A percentile compares a stretch with the other conserved stretches of the same genome.
Conservation (phyloP, 2,888 invertebrate genomes). For the Lithodes maja region DNA sequence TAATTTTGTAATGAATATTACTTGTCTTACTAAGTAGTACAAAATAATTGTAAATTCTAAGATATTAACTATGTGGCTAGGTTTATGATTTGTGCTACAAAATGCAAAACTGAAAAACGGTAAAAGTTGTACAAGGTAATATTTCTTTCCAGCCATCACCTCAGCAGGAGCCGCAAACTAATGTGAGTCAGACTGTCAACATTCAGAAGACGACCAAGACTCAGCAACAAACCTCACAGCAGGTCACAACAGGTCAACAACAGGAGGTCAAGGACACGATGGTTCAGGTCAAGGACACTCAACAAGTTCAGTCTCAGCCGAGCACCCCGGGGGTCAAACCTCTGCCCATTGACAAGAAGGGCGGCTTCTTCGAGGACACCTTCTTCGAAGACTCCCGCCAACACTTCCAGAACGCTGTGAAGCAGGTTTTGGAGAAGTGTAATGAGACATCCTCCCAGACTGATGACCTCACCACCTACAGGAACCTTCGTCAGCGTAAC, state of each 20-base stretch:
- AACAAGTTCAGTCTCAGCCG: too few species aligned
- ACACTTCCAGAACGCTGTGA: slow-evolving; percentile 56
- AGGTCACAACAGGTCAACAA: not conserved
- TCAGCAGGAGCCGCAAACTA: not conserved
- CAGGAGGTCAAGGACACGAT: slow-evolving; percentile 6
- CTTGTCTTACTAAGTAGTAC: too few species aligned
- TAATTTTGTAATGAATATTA: too few species aligned
- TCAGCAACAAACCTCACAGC: not conserved
- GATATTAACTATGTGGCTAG: too few species aligned
- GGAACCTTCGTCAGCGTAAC: slow-evolving; percentile 54
- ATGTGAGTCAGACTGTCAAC: not conserved
- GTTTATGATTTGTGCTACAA: too few species aligned
- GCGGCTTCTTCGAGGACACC: slow-evolving; percentile 65
- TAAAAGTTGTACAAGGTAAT: not conserved
- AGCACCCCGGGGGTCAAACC: slow-evolving; percentile 7
- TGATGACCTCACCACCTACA: slow-evolving; percentile 62
- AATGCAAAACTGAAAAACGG: too few species aligned
- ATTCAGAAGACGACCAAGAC: not conserved
- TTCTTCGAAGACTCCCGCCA: slow-evolving; percentile 62
- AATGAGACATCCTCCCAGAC: slow-evolving; percentile 29
- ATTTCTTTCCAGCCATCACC: not conserved
- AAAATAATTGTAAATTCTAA: too few species aligned
- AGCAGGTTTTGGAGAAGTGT: slow-evolving; percentile 42
- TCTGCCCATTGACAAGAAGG: slow-evolving; percentile 31
- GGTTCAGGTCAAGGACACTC: not conserved